Evolutionary conservation across 2,888 invertebrate species (phyloP).

Genomic region (Xestia c-nigrum): DNA sequence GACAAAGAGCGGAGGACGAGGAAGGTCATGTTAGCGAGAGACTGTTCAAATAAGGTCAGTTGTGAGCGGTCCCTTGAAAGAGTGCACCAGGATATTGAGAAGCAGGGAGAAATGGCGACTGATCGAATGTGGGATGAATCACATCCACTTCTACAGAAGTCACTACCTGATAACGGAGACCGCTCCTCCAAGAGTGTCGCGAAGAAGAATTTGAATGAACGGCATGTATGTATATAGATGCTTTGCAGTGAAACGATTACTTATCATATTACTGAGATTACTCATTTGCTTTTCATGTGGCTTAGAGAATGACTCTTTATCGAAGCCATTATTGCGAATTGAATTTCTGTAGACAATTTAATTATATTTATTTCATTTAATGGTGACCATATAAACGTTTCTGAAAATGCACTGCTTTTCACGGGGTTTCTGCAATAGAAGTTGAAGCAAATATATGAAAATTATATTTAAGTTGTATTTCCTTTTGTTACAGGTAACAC

Average conservation of each 20-base stretch:
- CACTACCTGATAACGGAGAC: no score
- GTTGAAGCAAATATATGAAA: background rate
- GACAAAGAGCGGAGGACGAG: background rate
- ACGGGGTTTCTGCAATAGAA: background rate
- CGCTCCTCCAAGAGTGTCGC: background rate
- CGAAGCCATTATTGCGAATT: background rate
- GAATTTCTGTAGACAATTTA: background rate
- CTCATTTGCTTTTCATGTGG: background rate
- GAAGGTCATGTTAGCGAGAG: background rate
- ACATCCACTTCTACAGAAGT: background rate
- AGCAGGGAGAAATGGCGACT: background rate
- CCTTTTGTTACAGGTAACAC: constrained; percentile 40
- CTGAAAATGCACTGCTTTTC: background rate
- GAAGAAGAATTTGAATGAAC: background rate
- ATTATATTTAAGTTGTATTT: background rate
- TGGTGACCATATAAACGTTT: background rate
- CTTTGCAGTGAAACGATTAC: background rate
- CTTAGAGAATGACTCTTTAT: background rate
- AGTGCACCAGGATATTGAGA: background rate
- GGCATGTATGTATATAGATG: no score
- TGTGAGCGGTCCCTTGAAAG: background rate
- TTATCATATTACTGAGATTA: background rate
- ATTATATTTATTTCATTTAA: background rate
- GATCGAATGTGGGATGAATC: background rate
- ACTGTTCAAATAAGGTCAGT: background rate